Evolutionary conservation across 1,140 invertebrate genomes (phyloP), one percentile per base, ranked within the genome.

Genomic region (Scaptodrosophila lebanonensis): DNA sequence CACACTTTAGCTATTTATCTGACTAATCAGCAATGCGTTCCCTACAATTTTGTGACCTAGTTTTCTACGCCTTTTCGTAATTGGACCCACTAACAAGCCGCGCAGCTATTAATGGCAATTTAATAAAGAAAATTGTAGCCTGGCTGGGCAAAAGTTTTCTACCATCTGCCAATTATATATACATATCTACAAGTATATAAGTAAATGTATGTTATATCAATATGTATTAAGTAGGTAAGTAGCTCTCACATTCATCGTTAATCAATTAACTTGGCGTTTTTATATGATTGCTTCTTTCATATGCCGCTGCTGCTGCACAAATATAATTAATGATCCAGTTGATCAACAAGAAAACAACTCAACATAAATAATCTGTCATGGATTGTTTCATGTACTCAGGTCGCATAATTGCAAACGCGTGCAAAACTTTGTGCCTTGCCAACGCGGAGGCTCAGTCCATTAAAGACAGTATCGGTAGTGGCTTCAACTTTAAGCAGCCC

Each of bases 251-350:
- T 7, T 48, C 39, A 54, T 69, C 60, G 54, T 69, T 82, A 82
- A 79, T 79, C 73, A 79, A 79, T 79, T 79, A 79, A 64, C 44
- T 50, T 66, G 57, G 22, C 54, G 69, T 61, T 68, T 58, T 53
- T 62, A 62, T 68, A 53, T 67, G 69, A 66, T 59, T 66, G 42
- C 40, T n/a, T n/a, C n/a, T 25, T 47, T 44, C 53, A 53, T 40
- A 9, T 22, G 39, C 59, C 53, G 54, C 65, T 64, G 64, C 52
- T n/a, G n/a, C n/a, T n/a, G 64, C 60, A 56, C 56, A 72, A 61
- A 73, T 77, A 79, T 77, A 79, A 77, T 77, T 77, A 79, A 77
- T 79, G 73, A 82, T 82, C 75, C 61, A 79, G 65, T 79, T n/a
- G n/a, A 59, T 79, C 65, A 66, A 66, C 38, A 35, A n/a, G 29